These are phyloP conservation scores for Blomia tropicalis DNA, from an alignment of 2,888 invertebrate species.

Conservation along the genomic window DNA sequence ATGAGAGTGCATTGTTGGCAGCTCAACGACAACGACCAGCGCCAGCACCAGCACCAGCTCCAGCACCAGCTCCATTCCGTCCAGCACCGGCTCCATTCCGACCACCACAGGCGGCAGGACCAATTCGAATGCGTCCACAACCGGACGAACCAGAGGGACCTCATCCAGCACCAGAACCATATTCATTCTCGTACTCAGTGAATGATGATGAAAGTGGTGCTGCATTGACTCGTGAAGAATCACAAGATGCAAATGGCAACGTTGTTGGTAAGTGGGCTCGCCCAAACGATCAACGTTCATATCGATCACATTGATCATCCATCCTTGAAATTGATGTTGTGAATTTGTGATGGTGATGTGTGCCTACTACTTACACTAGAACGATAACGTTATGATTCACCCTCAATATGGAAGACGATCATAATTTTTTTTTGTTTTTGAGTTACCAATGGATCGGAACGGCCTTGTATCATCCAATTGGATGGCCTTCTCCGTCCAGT, in stretches of 20 bases:
- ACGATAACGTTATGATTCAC: too few species aligned
- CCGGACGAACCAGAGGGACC: background rate
- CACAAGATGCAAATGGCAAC: conserved; percentile 21
- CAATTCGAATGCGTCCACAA: background rate
- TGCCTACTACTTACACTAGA: too few species aligned
- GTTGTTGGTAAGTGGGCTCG: conserved; percentile 12
- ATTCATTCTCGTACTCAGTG: conserved; percentile 19
- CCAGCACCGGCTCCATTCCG: conserved; percentile 7
- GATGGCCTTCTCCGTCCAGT: too few species aligned
- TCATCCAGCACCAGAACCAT: conserved; percentile 22
- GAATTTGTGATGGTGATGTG: too few species aligned
- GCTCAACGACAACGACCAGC: background rate
- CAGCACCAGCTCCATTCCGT: background rate
- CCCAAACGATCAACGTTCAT: background rate
- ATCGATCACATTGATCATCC: background rate
- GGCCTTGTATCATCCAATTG: too few species aligned
- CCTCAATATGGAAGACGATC: too few species aligned
- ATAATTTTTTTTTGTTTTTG: too few species aligned
- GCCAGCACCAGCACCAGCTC: background rate
- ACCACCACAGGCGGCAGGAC: conserved; percentile 2
- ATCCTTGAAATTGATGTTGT: background rate
- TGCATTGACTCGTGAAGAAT: conserved; percentile 17
- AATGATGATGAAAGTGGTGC: conserved; percentile 21
- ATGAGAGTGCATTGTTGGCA: background rate
- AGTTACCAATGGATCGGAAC: too few species aligned